Conservation (phyloP, 2,113 vertebrate genomes). For the Heliornis fulica region DNA sequence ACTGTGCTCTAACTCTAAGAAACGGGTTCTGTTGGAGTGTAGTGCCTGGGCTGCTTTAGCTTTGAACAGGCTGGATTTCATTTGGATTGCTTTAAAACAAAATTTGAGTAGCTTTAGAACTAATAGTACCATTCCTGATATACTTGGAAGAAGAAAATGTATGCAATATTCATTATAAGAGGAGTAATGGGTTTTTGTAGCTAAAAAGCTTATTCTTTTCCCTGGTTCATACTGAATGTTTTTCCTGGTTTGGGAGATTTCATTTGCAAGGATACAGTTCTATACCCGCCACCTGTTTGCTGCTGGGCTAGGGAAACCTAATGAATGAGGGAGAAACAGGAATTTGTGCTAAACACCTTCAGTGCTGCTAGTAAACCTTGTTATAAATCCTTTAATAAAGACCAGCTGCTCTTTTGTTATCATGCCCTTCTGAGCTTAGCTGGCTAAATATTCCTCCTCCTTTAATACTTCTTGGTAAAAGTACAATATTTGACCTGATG, state of each 20-base stretch:
- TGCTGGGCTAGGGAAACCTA: background rate
- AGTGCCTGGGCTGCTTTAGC: background rate
- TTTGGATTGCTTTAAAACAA: background rate
- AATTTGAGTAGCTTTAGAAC: background rate
- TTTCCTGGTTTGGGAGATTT: background rate
- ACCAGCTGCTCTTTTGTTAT: background rate
- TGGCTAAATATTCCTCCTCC: background rate
- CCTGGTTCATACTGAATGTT: background rate
- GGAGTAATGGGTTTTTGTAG: background rate
- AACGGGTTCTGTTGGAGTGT: background rate
- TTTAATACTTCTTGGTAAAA: background rate
- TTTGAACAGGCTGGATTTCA: background rate
- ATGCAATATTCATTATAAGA: background rate
- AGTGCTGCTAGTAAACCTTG: background rate
- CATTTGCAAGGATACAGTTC: background rate
- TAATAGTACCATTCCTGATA: background rate
- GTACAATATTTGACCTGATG: background rate
- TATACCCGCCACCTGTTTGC: background rate
- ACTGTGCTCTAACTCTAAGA: background rate
- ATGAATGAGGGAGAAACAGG: background rate
- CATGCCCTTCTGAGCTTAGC: background rate
- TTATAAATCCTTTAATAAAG: background rate
- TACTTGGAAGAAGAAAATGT: background rate
- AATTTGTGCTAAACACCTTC: background rate
- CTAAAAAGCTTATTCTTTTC: background rate